Conservation (phyloP, 1,140 invertebrate species). For the Lordiphosa clarofinis region DNA sequence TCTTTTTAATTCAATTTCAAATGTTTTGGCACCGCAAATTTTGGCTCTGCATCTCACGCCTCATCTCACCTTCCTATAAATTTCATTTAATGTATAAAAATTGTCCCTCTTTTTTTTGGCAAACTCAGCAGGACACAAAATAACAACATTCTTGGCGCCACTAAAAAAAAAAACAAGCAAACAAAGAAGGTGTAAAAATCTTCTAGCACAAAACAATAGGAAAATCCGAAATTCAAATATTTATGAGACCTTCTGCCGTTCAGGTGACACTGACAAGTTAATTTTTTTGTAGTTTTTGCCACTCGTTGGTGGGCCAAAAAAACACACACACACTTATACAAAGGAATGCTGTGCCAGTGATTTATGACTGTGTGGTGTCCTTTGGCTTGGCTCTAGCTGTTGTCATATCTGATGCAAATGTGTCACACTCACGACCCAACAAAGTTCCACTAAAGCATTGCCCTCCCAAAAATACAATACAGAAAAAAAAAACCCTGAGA, state of each 20-base stretch:
- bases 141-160: slow-evolving; percentile 49
- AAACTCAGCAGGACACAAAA: slow-evolving; percentile 52
- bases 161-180: slow-evolving; percentile 18
- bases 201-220: slow-evolving; percentile 19
- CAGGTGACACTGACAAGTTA: slow-evolving; percentile 51
- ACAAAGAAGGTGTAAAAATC: slow-evolving; percentile 57
- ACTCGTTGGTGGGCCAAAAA: slow-evolving; percentile 22
- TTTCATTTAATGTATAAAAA: slow-evolving; percentile 8
- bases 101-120: slow-evolving; percentile 34
- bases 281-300: slow-evolving; percentile 35
- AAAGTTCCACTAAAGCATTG: slow-evolving; percentile 11
- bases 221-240: slow-evolving; percentile 48
- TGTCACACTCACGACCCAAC: slow-evolving; percentile 68
- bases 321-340: slow-evolving; percentile 2
- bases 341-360: slow-evolving; percentile 31
- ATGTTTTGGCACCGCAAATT: slow-evolving; percentile 4
- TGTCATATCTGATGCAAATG: slow-evolving; percentile 73
- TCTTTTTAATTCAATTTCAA: too few species aligned
- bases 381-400: slow-evolving; percentile 34
- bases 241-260: slow-evolving; percentile 54
- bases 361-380: slow-evolving; percentile 64
- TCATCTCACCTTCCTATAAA: slow-evolving; percentile 20
- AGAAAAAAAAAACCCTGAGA: slow-evolving; percentile 57
- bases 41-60: slow-evolving; percentile 8
- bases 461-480: slow-evolving; percentile 3